Percentiles rank a stretch among this genome's conserved stretches.
These are phyloP conservation scores for Heliconius sara DNA, from an alignment of 2,888 invertebrate species.

Conservation along the genomic window DNA sequence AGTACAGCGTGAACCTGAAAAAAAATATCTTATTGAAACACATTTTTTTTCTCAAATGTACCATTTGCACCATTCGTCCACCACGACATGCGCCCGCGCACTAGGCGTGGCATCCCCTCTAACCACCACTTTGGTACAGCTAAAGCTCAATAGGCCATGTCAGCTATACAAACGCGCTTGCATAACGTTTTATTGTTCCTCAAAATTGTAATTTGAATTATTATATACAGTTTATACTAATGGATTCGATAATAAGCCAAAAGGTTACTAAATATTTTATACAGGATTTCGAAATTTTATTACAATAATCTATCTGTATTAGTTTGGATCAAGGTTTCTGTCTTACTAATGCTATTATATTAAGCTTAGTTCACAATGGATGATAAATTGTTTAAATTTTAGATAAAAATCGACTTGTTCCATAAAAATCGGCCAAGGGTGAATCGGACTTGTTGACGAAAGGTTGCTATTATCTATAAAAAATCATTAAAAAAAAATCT, in stretches of 20 bases:
- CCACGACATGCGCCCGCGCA: conserved; percentile 57
- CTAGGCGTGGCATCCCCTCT: conserved; percentile 62
- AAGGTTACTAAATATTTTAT: conserved; percentile 37
- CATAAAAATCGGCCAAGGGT: too few relatives aligned
- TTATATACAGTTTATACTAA: conserved; percentile 38
- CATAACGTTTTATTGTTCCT: conserved; percentile 53
- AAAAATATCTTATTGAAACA: too few relatives aligned
- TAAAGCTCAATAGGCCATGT: conserved; percentile 67
- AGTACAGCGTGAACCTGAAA: too few relatives aligned
- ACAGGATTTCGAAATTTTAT: conserved; percentile 2
- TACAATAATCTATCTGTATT: not conserved
- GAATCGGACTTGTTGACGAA: too few relatives aligned
- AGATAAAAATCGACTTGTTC: not conserved
- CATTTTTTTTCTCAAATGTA: conserved; percentile 8
- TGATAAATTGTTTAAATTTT: not conserved
- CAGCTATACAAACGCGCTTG: conserved; percentile 61
- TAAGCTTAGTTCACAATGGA: not conserved
- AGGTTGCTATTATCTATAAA: too few relatives aligned
- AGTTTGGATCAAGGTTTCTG: not conserved
- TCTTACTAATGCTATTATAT: not conserved
- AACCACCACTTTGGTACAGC: conserved; percentile 58
- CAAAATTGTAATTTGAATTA: conserved; percentile 49
- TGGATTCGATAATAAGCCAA: conserved; percentile 38
- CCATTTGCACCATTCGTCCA: conserved; percentile 46
- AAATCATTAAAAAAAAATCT: too few relatives aligned